Evolutionary conservation across 2,888 invertebrate genomes (phyloP), one percentile per base, ranked within the genome.

Genomic region (Camptogramma bilineatum): DNA sequence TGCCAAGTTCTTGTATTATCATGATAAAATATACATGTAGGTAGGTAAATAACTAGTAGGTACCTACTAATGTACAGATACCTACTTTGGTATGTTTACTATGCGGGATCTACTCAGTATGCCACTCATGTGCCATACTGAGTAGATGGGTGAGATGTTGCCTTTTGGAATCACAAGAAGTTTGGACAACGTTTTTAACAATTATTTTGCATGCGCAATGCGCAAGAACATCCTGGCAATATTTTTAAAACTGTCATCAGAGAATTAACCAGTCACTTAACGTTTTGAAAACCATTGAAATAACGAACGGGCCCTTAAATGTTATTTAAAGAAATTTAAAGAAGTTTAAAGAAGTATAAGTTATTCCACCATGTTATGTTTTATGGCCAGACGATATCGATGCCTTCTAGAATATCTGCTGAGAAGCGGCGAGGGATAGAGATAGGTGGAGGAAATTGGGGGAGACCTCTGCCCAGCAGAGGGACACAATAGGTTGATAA

Each of bases 191-290:
- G 18, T 53, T 21, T 52, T 48, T 48, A 39, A 39, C 2, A 39
- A 9, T 39, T 39, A 24, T 48, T 53, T 60, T 48, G 60, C 60
- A 60, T 60, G 53, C 60, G 47, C 39, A 60, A 60, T 60, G 53
- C 60, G 47, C 39, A 60, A 53, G 18, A 52, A 39, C 39, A 48
- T 60, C 24, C 48, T n/a, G 19, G 47, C 52, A 46, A 16, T 59
- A 47, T 52, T 31, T 58, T 58, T 19, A 44, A 51, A n/a, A 51
- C 28, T 13, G 18, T 31, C 31, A 13, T 46, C 19, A 42, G 4
- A 18, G 18, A 13, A 39, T 42, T 24, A 51, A 47, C 2, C 17
- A 59, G 44, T 5, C 34, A 34, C 17, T 21, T 16, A 24, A 39
- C 9, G 31, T 52, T 21, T 44, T 42, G 9, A 24, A 4, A 4